Base-by-base conservation (phyloP, 2,113 vertebrate genomes). In the Rhinoderma darwinii region DNA sequence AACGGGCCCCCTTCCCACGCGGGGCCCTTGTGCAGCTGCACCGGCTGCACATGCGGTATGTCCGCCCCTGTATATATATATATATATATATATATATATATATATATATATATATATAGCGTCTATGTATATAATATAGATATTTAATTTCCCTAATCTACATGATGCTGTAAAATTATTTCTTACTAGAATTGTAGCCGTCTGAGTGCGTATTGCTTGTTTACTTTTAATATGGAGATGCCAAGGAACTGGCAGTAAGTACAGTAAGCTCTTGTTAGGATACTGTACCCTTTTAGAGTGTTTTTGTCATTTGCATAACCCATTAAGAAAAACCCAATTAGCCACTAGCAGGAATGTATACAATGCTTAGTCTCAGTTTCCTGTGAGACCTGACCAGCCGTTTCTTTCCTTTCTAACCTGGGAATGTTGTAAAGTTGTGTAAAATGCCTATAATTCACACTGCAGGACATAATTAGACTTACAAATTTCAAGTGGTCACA, bases 371-470 rank as follows among this genome's bases (percentile, higher is more conserved):
- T 66, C 59, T 22, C 20, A 84, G 9, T 30, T 84, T 88, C 51
- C 84, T 79, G 68, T 9, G 5, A 86, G 72, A 1, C 39, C 43
- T 51, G 72, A 84, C 37, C 54, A 32, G 41, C 43, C n/a, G 43
- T 59, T 81, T 76, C 59, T 68, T 73, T 85, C 61, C 81, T 44
- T 10, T 27, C 78, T 77, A 78, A 70, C 59, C 79, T 84, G 75
- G 61, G 88, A n/a, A 88, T 82, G 78, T 50, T 86, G 70, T 39
- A 89, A 90, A 87, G 20, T 43, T 63, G 41, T 22, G 66, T n/a
- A 82, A 89, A 88, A 83, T 8, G 22, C 81, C 80, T 82, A 44
- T 20, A 32, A 41, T 85, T 88, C 79, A 47, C 88, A 10, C 66
- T 27, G 66, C 22, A 79, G 89, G 44, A 73, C 9, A 50, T 68